phyloP scores from a whole-genome alignment of 2,888 invertebrate genomes.

The Orthosia gracilis region DNA sequence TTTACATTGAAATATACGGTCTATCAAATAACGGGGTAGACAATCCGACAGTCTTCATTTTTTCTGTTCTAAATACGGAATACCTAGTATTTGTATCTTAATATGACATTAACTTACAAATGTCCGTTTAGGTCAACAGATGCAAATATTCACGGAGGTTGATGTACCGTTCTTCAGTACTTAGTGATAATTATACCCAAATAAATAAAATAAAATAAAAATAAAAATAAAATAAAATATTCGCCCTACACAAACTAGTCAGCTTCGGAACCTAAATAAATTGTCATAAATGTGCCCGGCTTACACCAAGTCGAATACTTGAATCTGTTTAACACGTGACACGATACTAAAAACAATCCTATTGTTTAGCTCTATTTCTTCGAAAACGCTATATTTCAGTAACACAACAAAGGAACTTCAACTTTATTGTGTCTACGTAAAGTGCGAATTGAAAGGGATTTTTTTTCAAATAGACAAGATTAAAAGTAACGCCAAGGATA shows the following conservation, averaged over 20 bases:
- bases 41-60: too few relatives aligned
- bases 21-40: too few relatives aligned
- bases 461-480: constrained; percentile 49
- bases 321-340: constrained; percentile 62
- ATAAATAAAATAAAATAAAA: too few relatives aligned
- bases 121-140: background rate
- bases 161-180: background rate
- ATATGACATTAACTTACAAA: background rate
- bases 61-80: too few relatives aligned
- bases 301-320: constrained; percentile 57
- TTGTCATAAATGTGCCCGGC: constrained; percentile 54
- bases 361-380: constrained; percentile 43
- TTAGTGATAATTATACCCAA: too few relatives aligned
- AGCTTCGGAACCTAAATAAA: constrained; percentile 40
- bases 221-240: too few relatives aligned
- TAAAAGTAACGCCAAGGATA: constrained; percentile 52
- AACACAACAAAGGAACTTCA: background rate
- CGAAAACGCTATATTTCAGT: constrained; percentile 31
- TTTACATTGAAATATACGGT: too few relatives aligned
- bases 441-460: constrained; percentile 7
- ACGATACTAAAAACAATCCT: constrained; percentile 61
- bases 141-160: background rate
- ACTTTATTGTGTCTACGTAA: background rate
- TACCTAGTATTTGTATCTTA: background rate
- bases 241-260: constrained; percentile 6